These are phyloP conservation scores for Lethocerus indicus DNA, from an alignment of 1,140 invertebrate species.

Conservation along the genomic window DNA sequence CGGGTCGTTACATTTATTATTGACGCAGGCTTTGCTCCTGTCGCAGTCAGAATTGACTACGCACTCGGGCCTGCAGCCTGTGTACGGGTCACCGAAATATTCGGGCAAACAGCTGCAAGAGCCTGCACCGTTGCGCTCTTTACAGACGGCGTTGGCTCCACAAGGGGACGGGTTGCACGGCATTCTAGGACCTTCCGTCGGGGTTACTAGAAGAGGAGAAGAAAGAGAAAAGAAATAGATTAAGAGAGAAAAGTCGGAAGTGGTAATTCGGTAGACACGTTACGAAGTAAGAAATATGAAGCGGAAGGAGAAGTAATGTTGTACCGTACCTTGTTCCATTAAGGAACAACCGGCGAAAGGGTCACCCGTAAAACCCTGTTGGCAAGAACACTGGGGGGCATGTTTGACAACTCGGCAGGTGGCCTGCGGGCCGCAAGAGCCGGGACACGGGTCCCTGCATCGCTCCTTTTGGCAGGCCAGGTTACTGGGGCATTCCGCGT, in stretches of 20 bases:
- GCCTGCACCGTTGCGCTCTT: conserved; percentile 52
- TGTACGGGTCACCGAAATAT: conserved; percentile 50
- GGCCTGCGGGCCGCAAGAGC: conserved; percentile 68
- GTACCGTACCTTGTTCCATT: conserved; percentile 21
- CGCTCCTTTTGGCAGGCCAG: conserved; percentile 63
- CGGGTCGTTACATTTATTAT: conserved; percentile 57
- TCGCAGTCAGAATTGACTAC: conserved; percentile 51
- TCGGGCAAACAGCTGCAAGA: conserved; percentile 47
- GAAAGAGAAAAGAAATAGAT: conserved; percentile 26
- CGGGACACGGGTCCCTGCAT: conserved; percentile 67
- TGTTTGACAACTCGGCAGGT: conserved; percentile 66
- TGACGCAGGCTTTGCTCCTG: conserved; percentile 44
- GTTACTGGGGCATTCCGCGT: conserved; percentile 63
- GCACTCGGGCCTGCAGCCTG: conserved; percentile 41
- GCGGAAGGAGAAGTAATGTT: background rate
- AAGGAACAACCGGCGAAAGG: conserved; percentile 57
- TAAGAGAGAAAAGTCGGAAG: background rate
- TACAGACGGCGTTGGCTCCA: conserved; percentile 53
- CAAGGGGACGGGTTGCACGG: conserved; percentile 58
- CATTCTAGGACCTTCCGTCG: conserved; percentile 26
- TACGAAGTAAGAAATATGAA: background rate
- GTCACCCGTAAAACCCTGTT: conserved; percentile 61
- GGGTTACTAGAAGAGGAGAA: conserved; percentile 23
- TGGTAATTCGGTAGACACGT: background rate
- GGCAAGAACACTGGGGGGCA: conserved; percentile 61